A percentile compares a stretch with the other conserved stretches of the same genome.
Evolutionary conservation across 2,888 invertebrate species (phyloP).

Genomic region (Panorpa germanica): DNA sequence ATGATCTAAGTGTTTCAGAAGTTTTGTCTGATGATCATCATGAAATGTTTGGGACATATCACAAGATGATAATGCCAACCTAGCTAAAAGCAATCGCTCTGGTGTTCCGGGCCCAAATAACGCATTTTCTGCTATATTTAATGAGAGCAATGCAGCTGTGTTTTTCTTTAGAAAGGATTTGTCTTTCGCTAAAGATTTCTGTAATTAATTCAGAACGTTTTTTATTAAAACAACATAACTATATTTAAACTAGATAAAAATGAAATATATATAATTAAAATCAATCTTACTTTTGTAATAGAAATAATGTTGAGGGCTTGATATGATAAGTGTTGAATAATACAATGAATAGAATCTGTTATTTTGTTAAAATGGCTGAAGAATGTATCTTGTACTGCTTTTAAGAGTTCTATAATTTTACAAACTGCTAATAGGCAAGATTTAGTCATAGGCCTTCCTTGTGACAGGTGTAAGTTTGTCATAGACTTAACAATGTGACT

Average conservation of each 20-base stretch:
- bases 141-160: slow-evolving; percentile 14
- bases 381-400: slow-evolving; percentile 53
- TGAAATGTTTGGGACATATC: slow-evolving; percentile 37
- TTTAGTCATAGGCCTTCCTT: slow-evolving; percentile 61
- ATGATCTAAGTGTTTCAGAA: slow-evolving; percentile 41
- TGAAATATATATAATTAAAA: slow-evolving; percentile 10
- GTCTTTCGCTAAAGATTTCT: background rate
- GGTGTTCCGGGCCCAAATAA: slow-evolving; percentile 42
- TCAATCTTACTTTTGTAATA: slow-evolving; percentile 39
- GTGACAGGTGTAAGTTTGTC: slow-evolving; percentile 46
- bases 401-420: slow-evolving; percentile 62
- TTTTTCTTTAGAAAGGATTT: too few relatives aligned
- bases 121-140: slow-evolving; percentile 52
- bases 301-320: slow-evolving; percentile 47
- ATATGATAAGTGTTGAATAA: slow-evolving; percentile 62
- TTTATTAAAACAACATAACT: slow-evolving; percentile 1
- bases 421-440: slow-evolving; percentile 55
- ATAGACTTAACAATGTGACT: slow-evolving; percentile 35
- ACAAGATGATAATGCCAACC: slow-evolving; percentile 45
- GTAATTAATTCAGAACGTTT: background rate
- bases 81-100: slow-evolving; percentile 41
- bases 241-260: slow-evolving; percentile 8
- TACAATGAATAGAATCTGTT: slow-evolving; percentile 52
- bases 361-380: slow-evolving; percentile 47
- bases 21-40: slow-evolving; percentile 40